Conservation (phyloP, 2,888 invertebrate species). For the Megaustenia siamemsis region DNA sequence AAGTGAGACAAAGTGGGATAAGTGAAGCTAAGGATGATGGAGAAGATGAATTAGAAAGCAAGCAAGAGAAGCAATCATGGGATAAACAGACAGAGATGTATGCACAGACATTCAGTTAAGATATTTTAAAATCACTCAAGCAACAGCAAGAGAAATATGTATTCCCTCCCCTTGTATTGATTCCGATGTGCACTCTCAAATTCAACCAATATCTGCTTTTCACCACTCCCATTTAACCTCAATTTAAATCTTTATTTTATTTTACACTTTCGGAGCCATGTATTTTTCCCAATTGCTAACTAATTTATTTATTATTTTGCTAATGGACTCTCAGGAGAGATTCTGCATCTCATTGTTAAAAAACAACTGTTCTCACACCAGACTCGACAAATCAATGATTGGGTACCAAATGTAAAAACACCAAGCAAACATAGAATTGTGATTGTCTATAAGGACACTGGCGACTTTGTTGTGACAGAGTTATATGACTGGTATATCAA, state of each 20-base stretch:
- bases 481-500: no score
- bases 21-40: background rate
- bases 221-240: background rate
- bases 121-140: background rate
- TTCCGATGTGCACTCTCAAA: no score
- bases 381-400: no score
- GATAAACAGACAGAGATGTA: slow-evolving; percentile 14
- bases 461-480: no score
- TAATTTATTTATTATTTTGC: background rate
- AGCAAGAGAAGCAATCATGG: background rate
- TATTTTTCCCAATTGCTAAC: background rate
- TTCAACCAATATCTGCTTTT: background rate
- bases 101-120: background rate
- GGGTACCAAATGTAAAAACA: no score
- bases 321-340: background rate
- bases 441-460: no score
- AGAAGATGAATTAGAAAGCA: background rate
- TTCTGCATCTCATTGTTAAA: background rate
- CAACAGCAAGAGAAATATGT: background rate
- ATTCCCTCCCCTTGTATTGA: background rate
- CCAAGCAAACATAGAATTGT: no score
- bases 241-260: background rate
- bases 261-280: background rate
- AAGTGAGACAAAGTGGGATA: background rate
- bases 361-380: no score